Evolutionary conservation across 2,888 invertebrate genomes (phyloP), one percentile per base, ranked within the genome.

Genomic region (Parasteatoda lunata): DNA sequence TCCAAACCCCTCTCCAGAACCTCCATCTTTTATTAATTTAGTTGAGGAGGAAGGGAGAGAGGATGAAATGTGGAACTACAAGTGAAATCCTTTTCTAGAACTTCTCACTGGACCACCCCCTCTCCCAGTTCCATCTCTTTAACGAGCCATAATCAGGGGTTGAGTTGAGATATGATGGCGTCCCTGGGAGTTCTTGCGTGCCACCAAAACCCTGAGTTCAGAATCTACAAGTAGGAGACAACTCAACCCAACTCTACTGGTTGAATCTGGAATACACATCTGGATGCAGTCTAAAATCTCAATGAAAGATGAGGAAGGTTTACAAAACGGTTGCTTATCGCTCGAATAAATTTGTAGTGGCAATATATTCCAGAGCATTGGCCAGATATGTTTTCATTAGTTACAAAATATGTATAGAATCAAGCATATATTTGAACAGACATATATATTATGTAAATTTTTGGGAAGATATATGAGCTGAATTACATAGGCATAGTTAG

Each of bases 81-180:
- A n/a, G 59, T 59, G 59, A 59, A 59, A 59, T 59, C 59, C 59
- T n/a, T 59, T 59, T n/a, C 59, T 9, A n/a, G n/a, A 59, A 59
- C 30, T 30, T 30, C 30, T 30, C 30, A 30, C 30, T 30, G 30
- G 30, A 30, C 30, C 30, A 30, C 30, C 30, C 30, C 30, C 30
- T 30, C 30, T 1, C 30, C 30, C 30, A 30, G 30, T 84, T 77
- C 77, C 77, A 9, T 49, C 13, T 15, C 83, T 47, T 59, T 83
- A 77, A 83, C 83, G 83, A 83, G 83, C 77, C n/a, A n/a, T 52
- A 64, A 69, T 70, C 71, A 68, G 64, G 51, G 52, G 72, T 47
- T 49, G 71, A 77, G 84, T 66, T 64, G 66, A 77, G 72, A 64
- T 70, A 51, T 54, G 82, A 54, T 48, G 82, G 64, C 59, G 51